Conservation (phyloP, 2,888 invertebrate genomes). For the Onthophagus sagittarius region DNA sequence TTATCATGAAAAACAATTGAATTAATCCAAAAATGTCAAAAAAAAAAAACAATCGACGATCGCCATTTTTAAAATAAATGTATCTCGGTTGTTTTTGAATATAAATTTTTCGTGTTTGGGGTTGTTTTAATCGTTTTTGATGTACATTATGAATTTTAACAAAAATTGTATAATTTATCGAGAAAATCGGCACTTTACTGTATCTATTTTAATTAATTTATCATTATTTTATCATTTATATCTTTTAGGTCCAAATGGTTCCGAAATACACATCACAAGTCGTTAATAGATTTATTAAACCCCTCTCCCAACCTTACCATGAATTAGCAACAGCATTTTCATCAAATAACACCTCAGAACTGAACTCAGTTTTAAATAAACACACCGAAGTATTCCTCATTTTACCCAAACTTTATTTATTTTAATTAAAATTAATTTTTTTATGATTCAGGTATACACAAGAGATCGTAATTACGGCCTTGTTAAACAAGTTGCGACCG, state of each 20-base stretch:
- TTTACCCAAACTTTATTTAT: conserved; percentile 4
- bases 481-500: conserved; percentile 80
- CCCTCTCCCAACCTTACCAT: conserved; percentile 81
- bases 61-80: no score
- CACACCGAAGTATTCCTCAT: conserved; percentile 62
- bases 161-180: no score
- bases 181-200: no score
- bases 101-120: no score
- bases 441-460: conserved; percentile 54
- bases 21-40: no score
- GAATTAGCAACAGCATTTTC: conserved; percentile 82
- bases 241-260: conserved; percentile 55
- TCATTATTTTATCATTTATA: neutral
- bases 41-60: no score
- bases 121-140: no score
- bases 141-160: no score
- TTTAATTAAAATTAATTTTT: conserved; percentile 9
- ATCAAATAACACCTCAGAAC: conserved; percentile 67
- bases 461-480: conserved; percentile 76
- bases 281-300: conserved; percentile 79
- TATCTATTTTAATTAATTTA: neutral
- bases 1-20: no score
- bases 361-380: conserved; percentile 67
- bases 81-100: no score
- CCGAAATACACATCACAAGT: conserved; percentile 93